Conservation (phyloP, 2,113 vertebrate genomes). For the Raja brachyura region DNA sequence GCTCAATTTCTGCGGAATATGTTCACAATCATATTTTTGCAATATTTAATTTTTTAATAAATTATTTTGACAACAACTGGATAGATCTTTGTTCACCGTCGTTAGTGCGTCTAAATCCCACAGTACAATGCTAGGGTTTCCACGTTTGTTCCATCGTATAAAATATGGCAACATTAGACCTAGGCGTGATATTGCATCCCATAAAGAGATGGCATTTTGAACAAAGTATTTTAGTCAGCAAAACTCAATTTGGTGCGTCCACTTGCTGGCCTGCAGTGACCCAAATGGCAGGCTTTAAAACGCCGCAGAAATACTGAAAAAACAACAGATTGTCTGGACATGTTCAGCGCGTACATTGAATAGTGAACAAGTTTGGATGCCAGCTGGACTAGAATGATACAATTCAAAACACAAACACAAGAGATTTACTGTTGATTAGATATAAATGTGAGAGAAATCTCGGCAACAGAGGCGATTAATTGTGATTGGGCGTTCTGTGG, state of each 20-base stretch:
- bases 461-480: neutral
- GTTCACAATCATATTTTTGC: neutral
- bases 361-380: neutral
- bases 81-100: neutral
- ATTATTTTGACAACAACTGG: neutral
- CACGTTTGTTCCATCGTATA: neutral
- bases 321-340: neutral
- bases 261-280: neutral
- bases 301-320: neutral
- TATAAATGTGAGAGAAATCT: neutral
- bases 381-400: neutral
- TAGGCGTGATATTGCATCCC: neutral
- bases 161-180: neutral
- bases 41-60: neutral
- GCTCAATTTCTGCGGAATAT: neutral
- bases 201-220: neutral
- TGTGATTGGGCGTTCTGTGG: neutral
- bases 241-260: too few relatives aligned
- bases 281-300: neutral
- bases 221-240: neutral
- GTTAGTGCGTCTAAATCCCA: neutral
- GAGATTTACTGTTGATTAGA: neutral
- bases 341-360: neutral
- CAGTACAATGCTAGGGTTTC: neutral
- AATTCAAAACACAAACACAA: neutral